Percentiles rank a stretch among this genome's conserved stretches.
Conservation (phyloP, 2,888 invertebrate genomes). For the Cotesia congregata region DNA sequence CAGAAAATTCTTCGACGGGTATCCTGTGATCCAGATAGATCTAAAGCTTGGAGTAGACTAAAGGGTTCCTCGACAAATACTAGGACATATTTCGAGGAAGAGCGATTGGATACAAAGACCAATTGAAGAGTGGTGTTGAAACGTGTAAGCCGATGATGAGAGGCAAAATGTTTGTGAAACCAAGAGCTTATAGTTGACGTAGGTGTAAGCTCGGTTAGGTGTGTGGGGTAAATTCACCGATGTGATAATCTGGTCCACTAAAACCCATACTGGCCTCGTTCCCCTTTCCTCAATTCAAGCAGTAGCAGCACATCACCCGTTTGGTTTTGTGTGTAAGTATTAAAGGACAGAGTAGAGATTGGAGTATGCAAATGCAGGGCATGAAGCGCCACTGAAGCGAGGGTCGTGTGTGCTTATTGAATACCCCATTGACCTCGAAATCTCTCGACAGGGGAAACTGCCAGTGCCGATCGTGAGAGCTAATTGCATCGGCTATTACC, state of each 20-base stretch:
- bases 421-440: slow-evolving; percentile 32
- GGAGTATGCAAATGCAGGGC: slow-evolving; percentile 21
- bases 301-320: not conserved
- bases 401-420: slow-evolving; percentile 18
- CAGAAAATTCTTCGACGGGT: no score
- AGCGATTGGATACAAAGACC: slow-evolving; percentile 11
- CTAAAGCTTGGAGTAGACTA: no score
- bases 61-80: not conserved
- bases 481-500: slow-evolving; percentile 12
- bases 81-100: not conserved
- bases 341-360: slow-evolving; percentile 19
- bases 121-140: slow-evolving; percentile 12
- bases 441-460: slow-evolving; percentile 16
- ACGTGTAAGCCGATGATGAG: slow-evolving; percentile 21
- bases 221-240: slow-evolving; percentile 9
- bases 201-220: not conserved
- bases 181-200: not conserved
- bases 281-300: slow-evolving; percentile 25
- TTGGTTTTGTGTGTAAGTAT: slow-evolving; percentile 9
- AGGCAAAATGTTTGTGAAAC: slow-evolving; percentile 11
- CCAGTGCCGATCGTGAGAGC: slow-evolving; percentile 16
- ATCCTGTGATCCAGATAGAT: no score
- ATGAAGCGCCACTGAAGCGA: slow-evolving; percentile 14
- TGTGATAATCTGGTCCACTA: slow-evolving; percentile 23
- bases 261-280: slow-evolving; percentile 13